These are phyloP conservation scores for Pseudoatta argentina DNA, from an alignment of 1,140 invertebrate species.

Conservation along the genomic window DNA sequence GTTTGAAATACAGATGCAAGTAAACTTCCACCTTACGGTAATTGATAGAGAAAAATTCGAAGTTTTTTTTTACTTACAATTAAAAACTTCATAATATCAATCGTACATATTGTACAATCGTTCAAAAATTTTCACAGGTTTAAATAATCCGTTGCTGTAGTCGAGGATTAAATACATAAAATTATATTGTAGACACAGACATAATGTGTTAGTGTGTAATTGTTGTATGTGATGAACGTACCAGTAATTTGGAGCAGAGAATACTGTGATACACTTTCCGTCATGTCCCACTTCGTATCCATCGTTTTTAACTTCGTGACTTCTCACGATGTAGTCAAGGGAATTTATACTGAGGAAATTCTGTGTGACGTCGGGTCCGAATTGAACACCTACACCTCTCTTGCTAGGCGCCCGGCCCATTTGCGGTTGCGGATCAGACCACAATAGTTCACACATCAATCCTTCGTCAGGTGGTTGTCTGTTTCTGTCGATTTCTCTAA, in stretches of 20 bases:
- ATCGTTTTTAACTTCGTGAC: constrained; percentile 99
- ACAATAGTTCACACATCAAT: constrained; percentile 98
- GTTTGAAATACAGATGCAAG: too few species aligned
- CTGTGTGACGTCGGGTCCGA: constrained; percentile 98
- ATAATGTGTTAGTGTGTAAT: background rate
- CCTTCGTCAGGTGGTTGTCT: constrained; percentile 99
- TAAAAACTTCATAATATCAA: too few species aligned
- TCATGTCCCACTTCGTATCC: constrained; percentile 98
- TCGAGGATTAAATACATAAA: too few species aligned
- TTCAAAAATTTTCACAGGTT: too few species aligned
- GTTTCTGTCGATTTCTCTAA: constrained; percentile 95
- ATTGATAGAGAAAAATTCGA: too few species aligned
- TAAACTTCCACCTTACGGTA: too few species aligned
- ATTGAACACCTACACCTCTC: constrained; percentile 98
- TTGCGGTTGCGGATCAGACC: constrained; percentile 98
- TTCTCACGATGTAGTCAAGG: constrained; percentile 97
- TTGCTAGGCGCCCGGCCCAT: constrained; percentile 96
- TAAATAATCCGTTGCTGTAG: too few species aligned
- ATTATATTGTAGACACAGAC: background rate
- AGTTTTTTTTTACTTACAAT: too few species aligned
- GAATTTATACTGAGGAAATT: constrained; percentile 94
- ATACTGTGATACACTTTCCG: constrained; percentile 97
- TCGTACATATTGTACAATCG: too few species aligned
- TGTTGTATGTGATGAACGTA: constrained; percentile 81
- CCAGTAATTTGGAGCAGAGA: constrained; percentile 99